Conservation (phyloP, 2,888 invertebrate genomes). For the Pyrrhosoma nymphula region DNA sequence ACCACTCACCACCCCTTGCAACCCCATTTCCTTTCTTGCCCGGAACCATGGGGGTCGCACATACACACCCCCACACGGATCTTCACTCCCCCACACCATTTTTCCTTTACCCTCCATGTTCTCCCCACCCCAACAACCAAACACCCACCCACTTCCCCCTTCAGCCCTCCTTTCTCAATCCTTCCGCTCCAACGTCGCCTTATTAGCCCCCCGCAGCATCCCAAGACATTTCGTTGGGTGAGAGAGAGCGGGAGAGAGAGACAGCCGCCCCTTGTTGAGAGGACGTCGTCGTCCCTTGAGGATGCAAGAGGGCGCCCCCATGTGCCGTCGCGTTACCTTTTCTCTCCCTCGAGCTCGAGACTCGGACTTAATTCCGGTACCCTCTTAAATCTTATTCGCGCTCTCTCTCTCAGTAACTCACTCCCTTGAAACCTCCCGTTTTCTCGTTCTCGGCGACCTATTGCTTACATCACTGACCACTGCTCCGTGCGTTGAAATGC, state of each 20-base stretch:
- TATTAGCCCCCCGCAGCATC: conserved; percentile 51
- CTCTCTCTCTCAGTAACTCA: neutral
- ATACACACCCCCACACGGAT: neutral
- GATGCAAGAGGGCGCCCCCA: neutral
- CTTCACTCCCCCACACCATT: neutral
- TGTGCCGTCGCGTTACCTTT: neutral
- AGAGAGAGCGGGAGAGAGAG: neutral
- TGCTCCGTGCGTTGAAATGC: no score
- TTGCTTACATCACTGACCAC: no score
- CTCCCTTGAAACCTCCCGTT: neutral
- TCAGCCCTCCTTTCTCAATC: conserved; percentile 7
- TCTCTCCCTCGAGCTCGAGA: neutral
- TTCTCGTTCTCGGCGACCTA: neutral
- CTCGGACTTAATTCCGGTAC: conserved; percentile 9
- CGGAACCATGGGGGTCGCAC: neutral
- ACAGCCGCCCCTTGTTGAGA: neutral
- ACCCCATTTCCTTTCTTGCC: conserved; percentile 4
- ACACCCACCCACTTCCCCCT: neutral
- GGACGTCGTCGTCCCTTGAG: neutral
- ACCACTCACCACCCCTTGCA: neutral
- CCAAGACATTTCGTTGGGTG: conserved; percentile 12
- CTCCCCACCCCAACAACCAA: neutral
- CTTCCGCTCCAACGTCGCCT: conserved; percentile 54
- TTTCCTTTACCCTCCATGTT: neutral
- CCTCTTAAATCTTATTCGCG: conserved; percentile 27